Evolutionary conservation across 2,888 invertebrate species (phyloP).

Genomic region (Rotaria sp.): DNA sequence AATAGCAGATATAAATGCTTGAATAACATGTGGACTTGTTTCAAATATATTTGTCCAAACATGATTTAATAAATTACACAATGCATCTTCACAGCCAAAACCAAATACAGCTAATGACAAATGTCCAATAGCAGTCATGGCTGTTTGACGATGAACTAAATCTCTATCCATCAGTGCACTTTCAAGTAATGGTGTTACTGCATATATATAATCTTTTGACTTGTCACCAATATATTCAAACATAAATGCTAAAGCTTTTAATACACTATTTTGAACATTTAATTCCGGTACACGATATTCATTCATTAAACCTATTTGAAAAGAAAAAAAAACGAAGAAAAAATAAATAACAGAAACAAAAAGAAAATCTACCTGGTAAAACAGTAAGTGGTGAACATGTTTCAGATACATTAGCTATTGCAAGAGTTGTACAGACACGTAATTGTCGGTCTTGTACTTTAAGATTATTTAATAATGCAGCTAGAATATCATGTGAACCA

Average conservation of each 20-base stretch:
- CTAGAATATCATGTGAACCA: conserved; percentile 95
- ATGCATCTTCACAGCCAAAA: conserved; percentile 95
- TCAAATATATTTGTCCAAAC: conserved; percentile 99
- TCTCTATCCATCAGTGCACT: conserved; percentile 99
- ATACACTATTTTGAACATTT: conserved; percentile 97
- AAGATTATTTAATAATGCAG: conserved; percentile 89
- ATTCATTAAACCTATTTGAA: conserved; percentile 74
- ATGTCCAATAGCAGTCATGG: conserved; percentile 96
- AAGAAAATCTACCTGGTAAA: conserved; percentile 64
- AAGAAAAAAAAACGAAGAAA: background rate
- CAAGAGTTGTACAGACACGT: conserved; percentile 97
- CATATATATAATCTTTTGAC: conserved; percentile 99
- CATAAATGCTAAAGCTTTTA: conserved; percentile 92
- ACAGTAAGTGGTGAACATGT: conserved; percentile 99
- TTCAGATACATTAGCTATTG: conserved; percentile 98
- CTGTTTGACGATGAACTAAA: conserved; percentile 93
- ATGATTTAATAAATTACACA: conserved; percentile 89
- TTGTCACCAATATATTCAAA: conserved; percentile 99
- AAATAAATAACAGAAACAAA: too few relatives aligned
- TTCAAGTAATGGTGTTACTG: conserved; percentile 89
- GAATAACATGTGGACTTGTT: conserved; percentile 96
- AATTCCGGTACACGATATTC: conserved; percentile 96
- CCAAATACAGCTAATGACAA: conserved; percentile 96
- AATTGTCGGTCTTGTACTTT: conserved; percentile 99
- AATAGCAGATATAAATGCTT: conserved; percentile 97